phyloP scores from a whole-genome alignment of 2,888 invertebrate genomes.

The Agriopis aurantiaria region DNA sequence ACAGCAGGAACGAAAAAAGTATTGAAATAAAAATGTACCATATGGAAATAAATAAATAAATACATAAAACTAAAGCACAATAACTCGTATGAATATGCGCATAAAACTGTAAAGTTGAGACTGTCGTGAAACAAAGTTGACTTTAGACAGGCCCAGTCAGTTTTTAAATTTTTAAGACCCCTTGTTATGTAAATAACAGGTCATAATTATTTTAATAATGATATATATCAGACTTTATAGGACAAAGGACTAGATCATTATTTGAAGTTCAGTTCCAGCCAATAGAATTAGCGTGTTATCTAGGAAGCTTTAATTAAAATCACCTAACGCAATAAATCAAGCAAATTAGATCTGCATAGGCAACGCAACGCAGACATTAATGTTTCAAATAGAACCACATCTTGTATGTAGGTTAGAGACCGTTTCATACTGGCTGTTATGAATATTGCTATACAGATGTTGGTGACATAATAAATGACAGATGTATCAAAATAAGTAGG shows the following conservation, averaged over 20 bases:
- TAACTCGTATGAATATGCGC: background rate
- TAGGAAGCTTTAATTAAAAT: constrained; percentile 29
- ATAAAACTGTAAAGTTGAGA: background rate
- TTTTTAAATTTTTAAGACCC: background rate
- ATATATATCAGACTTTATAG: background rate
- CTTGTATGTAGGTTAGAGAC: constrained; percentile 17
- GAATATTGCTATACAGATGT: constrained; percentile 30
- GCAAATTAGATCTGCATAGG: constrained; percentile 23
- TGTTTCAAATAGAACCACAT: constrained; percentile 45
- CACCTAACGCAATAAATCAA: constrained; percentile 26
- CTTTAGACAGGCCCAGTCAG: background rate
- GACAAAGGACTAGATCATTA: background rate
- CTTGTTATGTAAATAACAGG: too few relatives aligned
- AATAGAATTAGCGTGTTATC: constrained; percentile 3
- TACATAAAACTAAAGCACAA: too few relatives aligned
- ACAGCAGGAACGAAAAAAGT: too few relatives aligned
- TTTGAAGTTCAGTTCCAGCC: background rate
- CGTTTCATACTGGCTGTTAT: background rate
- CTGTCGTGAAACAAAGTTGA: background rate
- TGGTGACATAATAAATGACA: constrained; percentile 80
- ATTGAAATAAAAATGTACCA: too few relatives aligned
- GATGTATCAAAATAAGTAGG: constrained; percentile 70
- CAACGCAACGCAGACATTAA: constrained; percentile 32
- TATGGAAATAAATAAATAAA: too few relatives aligned
- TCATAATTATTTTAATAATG: background rate